Base-by-base conservation (phyloP, 2,797 vertebrate species). In the Poecilia wingei region DNA sequence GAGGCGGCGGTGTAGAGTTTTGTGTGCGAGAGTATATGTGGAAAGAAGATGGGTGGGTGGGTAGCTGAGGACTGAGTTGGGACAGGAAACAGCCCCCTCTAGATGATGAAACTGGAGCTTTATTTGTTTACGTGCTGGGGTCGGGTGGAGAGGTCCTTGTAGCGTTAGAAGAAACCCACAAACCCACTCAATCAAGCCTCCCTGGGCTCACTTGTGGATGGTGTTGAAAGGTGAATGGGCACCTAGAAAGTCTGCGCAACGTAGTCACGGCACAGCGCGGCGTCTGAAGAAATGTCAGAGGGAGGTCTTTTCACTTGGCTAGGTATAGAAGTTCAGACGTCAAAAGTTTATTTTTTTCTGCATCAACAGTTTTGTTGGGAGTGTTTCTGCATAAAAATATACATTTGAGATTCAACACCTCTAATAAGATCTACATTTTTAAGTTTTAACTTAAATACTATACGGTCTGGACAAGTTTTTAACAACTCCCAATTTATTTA, bases 101-200 rank as follows among this genome's bases (percentile, higher is more conserved):
- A 89, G 91, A 91, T 94, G 92, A 94, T 95, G 93, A 95, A 94
- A 95, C 93, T 91, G 83, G 92, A 95, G 92, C 91, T 94, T 93
- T 95, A 93, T 95, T 95, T 95, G 93, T 95, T 94, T 94, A 95
- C 84, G 78, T 90, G 91, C 89, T 85, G 90, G 88, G 93, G 91
- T 93, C 87, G 87, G 91, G 84, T 86, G 85, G 87, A 90, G 92
- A 90, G 89, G 91, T 94, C 86, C 88, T 89, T 64, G 89, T 85
- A 87, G 91, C 88, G 81, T 91, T 87, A 89, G 86, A 88, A 91
- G 91, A 91, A 93, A 91, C 89, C 87, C 88, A 86, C 90, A 93
- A 92, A 89, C 87, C 88, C 87, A 82, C 92, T 89, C 61, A 79
- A 90, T 91, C 87, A 81, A 82, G 81, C 82, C 88, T 89, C 81